phyloP scores from a whole-genome alignment of 1,140 invertebrate species.

The Galleria mellonella region DNA sequence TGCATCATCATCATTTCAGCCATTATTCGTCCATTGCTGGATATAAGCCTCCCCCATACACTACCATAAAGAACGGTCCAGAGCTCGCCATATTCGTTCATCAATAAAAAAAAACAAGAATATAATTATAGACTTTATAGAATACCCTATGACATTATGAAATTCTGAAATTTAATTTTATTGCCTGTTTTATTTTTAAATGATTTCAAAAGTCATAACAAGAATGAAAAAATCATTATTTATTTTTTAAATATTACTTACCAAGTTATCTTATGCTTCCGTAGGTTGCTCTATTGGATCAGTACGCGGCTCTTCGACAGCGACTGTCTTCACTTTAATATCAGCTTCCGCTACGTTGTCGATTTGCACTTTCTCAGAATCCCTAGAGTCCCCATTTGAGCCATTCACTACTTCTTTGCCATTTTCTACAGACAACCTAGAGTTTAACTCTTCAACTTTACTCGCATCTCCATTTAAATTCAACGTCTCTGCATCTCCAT shows the following conservation, averaged over 20 bases:
- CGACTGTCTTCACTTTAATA: conserved; percentile 56
- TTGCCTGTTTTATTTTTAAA: too few relatives aligned
- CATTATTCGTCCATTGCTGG: too few relatives aligned
- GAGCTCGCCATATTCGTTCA: too few relatives aligned
- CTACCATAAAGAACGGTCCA: too few relatives aligned
- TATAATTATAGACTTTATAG: too few relatives aligned
- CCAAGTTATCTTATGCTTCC: conserved; percentile 61
- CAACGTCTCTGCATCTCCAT: conserved; percentile 31
- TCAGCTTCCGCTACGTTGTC: conserved; percentile 33
- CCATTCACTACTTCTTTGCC: conserved; percentile 45
- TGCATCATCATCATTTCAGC: too few relatives aligned
- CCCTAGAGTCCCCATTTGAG: conserved; percentile 37
- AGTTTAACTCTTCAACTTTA: conserved; percentile 46
- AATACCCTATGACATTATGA: too few relatives aligned
- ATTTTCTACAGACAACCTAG: conserved; percentile 50
- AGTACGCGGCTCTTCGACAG: conserved; percentile 41
- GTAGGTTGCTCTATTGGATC: conserved; percentile 63
- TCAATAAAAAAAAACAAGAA: too few relatives aligned
- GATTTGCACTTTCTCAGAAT: conserved; percentile 24
- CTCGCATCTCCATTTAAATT: conserved; percentile 49
- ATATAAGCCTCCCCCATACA: too few relatives aligned
- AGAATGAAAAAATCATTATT: too few relatives aligned
- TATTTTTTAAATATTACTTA: conserved; percentile 39
- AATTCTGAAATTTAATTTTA: too few relatives aligned
- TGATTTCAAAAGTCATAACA: too few relatives aligned